Conservation (phyloP, 30 jellyfish, hydroid and myxozoan genomes). For the Chrysaora quinquecirrha region DNA sequence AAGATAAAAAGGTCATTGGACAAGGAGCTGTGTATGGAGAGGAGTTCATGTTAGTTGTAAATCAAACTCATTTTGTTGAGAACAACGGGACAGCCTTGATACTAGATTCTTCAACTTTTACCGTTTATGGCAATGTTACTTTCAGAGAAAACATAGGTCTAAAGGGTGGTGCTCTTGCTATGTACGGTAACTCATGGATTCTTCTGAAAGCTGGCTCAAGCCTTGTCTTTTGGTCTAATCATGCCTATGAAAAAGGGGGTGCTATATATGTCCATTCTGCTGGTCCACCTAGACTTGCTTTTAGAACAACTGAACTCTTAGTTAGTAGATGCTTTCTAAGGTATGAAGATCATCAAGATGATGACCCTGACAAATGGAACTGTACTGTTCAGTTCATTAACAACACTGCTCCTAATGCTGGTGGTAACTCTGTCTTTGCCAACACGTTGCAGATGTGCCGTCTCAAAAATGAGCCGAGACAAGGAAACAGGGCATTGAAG, state of each 20-base stretch:
- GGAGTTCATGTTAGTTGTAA: slow-evolving; percentile 33
- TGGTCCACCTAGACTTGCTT: slow-evolving; percentile 78
- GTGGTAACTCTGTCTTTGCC: slow-evolving; percentile 83
- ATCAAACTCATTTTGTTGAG: slow-evolving; percentile 2
- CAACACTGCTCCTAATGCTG: slow-evolving; percentile 82
- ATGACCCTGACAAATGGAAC: slow-evolving; percentile 68
- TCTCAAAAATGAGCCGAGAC: slow-evolving; percentile 50
- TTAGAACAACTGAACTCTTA: slow-evolving; percentile 62
- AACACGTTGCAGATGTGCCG: slow-evolving; percentile 77
- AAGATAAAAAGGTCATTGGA: slow-evolving; percentile 81
- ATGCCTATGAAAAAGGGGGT: slow-evolving; percentile 78
- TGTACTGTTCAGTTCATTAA: slow-evolving; percentile 52
- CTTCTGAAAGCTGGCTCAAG: slow-evolving; percentile 5
- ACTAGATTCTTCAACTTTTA: slow-evolving; percentile 61
- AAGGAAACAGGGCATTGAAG: slow-evolving; percentile 47
- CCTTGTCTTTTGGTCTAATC: slow-evolving; percentile 36
- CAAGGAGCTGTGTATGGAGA: slow-evolving; percentile 91
- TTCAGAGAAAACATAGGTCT: slow-evolving; percentile 58
- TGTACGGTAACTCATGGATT: slow-evolving; percentile 79
- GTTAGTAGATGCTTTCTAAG: slow-evolving; percentile 66
- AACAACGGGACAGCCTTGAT: slow-evolving; percentile 75
- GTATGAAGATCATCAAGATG: slow-evolving; percentile 31
- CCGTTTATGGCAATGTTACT: slow-evolving; percentile 25
- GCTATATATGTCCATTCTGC: slow-evolving; percentile 67
- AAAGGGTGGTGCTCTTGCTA: slow-evolving; percentile 85